Conservation (phyloP, 1,140 invertebrate genomes). For the Drosophila sp. region DNA sequence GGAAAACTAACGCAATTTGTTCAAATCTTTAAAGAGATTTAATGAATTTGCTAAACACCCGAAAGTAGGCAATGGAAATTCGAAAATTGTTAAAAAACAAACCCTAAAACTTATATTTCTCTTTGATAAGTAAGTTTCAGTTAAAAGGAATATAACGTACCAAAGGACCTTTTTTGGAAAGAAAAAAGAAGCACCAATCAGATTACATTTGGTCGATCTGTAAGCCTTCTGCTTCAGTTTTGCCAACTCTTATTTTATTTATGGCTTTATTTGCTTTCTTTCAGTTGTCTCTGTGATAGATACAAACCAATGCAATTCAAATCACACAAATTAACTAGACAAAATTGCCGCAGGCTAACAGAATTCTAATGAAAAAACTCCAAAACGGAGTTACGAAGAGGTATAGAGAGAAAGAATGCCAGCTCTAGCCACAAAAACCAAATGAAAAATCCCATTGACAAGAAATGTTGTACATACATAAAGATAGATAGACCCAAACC, state of each 20-base stretch:
- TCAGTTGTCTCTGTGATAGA: neutral
- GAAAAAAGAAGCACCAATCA: too few species aligned
- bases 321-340: conserved; percentile 78
- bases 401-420: conserved; percentile 39
- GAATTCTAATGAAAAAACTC: conserved; percentile 70
- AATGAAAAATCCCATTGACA: conserved; percentile 35
- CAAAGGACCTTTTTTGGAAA: too few species aligned
- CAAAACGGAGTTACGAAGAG: conserved; percentile 8
- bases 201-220: neutral
- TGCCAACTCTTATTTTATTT: conserved; percentile 22
- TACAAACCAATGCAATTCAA: conserved; percentile 57
- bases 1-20: too few species aligned
- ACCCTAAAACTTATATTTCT: too few species aligned
- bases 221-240: neutral
- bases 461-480: conserved; percentile 23
- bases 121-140: too few species aligned
- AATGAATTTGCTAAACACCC: too few species aligned
- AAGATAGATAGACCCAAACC: conserved; percentile 1
- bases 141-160: too few species aligned
- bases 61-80: neutral
- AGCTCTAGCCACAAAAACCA: conserved; percentile 54
- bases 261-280: conserved; percentile 15
- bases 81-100: too few species aligned
- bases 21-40: neutral
- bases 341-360: conserved; percentile 70